Percentiles rank a stretch among this genome's conserved stretches.
Evolutionary conservation across 1,140 invertebrate species (phyloP).

Genomic region (Leptinotarsa undecemlineata): DNA sequence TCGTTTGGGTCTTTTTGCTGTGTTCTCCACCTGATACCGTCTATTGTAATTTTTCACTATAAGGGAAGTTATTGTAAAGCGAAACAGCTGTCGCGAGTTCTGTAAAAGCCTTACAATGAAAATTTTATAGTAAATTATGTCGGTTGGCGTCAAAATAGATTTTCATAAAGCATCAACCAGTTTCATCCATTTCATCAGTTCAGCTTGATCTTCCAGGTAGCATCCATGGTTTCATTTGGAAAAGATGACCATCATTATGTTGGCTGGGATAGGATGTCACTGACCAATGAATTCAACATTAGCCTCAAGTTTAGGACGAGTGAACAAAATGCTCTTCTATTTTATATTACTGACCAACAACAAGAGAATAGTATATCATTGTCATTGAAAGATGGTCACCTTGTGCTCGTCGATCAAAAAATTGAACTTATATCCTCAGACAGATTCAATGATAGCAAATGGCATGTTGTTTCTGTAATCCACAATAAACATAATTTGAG

Average conservation of each 20-base stretch:
- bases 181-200: too few species aligned
- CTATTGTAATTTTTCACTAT: too few species aligned
- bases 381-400: slow-evolving; percentile 68
- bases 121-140: too few species aligned
- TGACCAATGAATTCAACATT: slow-evolving; percentile 68
- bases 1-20: too few species aligned
- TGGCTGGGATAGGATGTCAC: slow-evolving; percentile 62
- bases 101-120: too few species aligned
- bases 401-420: slow-evolving; percentile 72
- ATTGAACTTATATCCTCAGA: slow-evolving; percentile 63
- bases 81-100: too few species aligned
- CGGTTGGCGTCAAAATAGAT: too few species aligned
- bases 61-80: too few species aligned
- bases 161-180: too few species aligned
- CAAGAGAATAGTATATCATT: slow-evolving; percentile 69
- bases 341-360: slow-evolving; percentile 70
- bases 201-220: slow-evolving; percentile 38
- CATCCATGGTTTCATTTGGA: slow-evolving; percentile 65
- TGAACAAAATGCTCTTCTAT: slow-evolving; percentile 76
- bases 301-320: slow-evolving; percentile 89
- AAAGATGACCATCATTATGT: slow-evolving; percentile 66
- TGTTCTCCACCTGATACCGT: too few species aligned
- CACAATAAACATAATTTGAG: slow-evolving; percentile 66
- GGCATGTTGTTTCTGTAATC: slow-evolving; percentile 90
- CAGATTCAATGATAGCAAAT: slow-evolving; percentile 84